Base-by-base conservation (phyloP, 2,888 invertebrate species). In the Megaustenia siamemsis region DNA sequence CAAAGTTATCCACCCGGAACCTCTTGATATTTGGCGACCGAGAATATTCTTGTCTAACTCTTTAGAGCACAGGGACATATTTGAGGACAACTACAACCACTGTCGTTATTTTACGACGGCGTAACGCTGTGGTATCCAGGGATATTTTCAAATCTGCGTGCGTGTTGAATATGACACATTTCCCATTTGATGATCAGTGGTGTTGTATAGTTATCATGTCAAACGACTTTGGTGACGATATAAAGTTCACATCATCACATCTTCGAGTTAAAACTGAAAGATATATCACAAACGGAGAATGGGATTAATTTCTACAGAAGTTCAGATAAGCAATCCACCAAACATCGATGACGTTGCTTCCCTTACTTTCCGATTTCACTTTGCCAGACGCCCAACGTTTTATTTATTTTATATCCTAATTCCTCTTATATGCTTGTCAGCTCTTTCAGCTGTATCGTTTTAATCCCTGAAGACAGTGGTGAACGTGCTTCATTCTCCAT, bases 401-500 rank as follows among this genome's bases (percentile, higher is more conserved):
- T 84, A 60, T 49, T 3, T 84, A 12, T 24, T 79, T 24, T 79
- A 79, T 40, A 60, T 84, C 1, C 28, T 84, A 6, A 38, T 79
- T 32, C 84, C 84, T 6, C 32, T 73, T 1, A 43, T 71, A 12
- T 43, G 60, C 35, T 43, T 84, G 60, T 84, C 84, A 35, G 10
- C 71, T 43, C 35, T 84, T 43, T 68, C 84, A 28, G 21, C 63
- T 24, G 32, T 79, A 8, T 32, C 38, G 15, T 84, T 84, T 28
- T 84, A 4, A 15, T 84, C 40, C 84, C 84, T 10, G 73, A 73
- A 38, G 79, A 71, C 2, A 63, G 84, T n/a, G 84, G 79, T 2
- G 84, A 84, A 53, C 45, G 84, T 28, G 79, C 79, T 10, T 73
- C 79, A 15, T 84, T 79, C 45, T 63, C 79, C 12, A 69, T 84